phyloP scores from a whole-genome alignment of 2,797 vertebrate genomes.

The Notoglanidium macrostoma region DNA sequence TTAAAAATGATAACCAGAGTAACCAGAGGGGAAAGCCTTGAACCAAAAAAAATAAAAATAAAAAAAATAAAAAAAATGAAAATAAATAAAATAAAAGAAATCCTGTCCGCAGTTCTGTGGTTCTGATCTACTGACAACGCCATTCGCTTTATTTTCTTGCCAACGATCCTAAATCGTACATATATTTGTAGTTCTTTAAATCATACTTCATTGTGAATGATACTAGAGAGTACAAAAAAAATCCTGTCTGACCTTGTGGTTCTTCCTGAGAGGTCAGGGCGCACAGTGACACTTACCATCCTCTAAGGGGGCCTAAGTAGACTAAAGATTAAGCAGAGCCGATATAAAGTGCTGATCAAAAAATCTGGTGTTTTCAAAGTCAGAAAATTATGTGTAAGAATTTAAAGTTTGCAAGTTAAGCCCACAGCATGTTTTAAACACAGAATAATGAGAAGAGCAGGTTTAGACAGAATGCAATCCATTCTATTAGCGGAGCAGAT shows the following conservation, averaged over 20 bases:
- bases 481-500: conserved; percentile 21
- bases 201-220: not conserved
- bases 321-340: not conserved
- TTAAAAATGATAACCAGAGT: not conserved
- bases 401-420: not conserved
- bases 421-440: not conserved
- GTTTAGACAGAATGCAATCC: conserved; percentile 17
- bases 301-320: not conserved
- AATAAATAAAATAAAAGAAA: not conserved
- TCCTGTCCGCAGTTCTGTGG: not conserved
- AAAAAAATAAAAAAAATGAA: no score
- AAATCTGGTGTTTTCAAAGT: not conserved
- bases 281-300: not conserved
- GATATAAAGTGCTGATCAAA: not conserved
- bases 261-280: not conserved
- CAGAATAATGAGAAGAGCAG: conserved; percentile 2
- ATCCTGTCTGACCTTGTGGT: not conserved
- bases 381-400: not conserved
- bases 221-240: not conserved
- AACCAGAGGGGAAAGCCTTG: not conserved
- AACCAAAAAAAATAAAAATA: not conserved
- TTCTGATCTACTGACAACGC: not conserved
- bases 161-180: not conserved
- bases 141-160: not conserved
- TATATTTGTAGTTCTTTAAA: not conserved